Conservation (phyloP, 2,797 vertebrate species). For the Acrocephalus scirpaceus region DNA sequence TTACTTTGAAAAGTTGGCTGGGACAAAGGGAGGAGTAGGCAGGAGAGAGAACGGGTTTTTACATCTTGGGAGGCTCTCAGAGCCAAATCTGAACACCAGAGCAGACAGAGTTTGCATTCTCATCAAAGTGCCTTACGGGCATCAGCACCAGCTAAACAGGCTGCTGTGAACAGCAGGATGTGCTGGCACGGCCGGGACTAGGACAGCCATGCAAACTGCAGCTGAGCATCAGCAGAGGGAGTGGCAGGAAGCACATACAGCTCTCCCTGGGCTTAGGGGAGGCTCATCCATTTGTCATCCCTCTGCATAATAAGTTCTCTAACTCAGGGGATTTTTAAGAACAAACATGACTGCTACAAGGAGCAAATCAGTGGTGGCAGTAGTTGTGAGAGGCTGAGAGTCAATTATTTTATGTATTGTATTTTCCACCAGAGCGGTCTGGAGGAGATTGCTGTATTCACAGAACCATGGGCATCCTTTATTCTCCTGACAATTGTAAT, state of each 20-base stretch:
- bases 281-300: background rate
- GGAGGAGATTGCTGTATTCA: slow-evolving; percentile 8
- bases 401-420: slow-evolving; percentile 34
- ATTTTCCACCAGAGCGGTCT: background rate
- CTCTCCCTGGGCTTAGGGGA: background rate
- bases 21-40: background rate
- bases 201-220: background rate
- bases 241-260: accelerated
- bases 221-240: background rate
- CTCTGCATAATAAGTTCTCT: background rate
- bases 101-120: background rate
- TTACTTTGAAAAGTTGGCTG: background rate
- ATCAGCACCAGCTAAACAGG: background rate
- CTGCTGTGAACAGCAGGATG: background rate
- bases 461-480: slow-evolving; percentile 22
- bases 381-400: background rate
- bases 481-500: slow-evolving; percentile 3
- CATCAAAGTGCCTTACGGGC: background rate
- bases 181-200: background rate
- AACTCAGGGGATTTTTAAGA: slow-evolving; percentile 11
- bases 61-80: background rate
- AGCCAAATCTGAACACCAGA: background rate
- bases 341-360: background rate
- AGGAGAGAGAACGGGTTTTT: background rate
- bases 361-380: background rate